A percentile compares a stretch with the other conserved stretches of the same genome.
Evolutionary conservation across 2,113 vertebrate species (phyloP).

Genomic region (Corythornis cristatus): DNA sequence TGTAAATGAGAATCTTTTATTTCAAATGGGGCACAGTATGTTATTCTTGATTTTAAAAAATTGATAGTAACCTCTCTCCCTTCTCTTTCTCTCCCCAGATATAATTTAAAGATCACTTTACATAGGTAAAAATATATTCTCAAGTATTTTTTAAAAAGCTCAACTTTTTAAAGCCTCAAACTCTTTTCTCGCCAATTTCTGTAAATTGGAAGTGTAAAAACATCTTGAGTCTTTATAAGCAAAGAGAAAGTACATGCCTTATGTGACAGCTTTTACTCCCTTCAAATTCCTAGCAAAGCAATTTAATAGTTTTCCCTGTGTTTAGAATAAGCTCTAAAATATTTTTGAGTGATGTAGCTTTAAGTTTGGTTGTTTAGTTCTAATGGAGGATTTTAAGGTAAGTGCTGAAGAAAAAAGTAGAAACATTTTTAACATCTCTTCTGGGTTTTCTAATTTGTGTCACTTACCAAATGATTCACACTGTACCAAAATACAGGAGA

Average conservation of each 20-base stretch:
- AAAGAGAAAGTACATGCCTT: not conserved
- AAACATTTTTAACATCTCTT: conserved; percentile 35
- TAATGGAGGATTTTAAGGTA: not conserved
- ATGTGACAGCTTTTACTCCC: not conserved
- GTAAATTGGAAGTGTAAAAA: not conserved
- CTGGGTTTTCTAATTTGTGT: conserved; percentile 34
- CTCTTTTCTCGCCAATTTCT: not conserved
- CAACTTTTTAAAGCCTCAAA: not conserved
- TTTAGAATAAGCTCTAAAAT: not conserved
- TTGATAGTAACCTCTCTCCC: not conserved
- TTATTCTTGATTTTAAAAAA: conserved; percentile 2
- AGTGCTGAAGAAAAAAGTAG: not conserved
- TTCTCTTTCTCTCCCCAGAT: not conserved
- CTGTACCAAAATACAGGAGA: conserved; percentile 57
- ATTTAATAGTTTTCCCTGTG: not conserved
- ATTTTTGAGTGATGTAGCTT: not conserved
- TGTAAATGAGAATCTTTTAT: conserved; percentile 31
- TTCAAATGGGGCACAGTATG: conserved; percentile 4
- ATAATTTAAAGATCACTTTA: not conserved
- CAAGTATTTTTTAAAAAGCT: not conserved
- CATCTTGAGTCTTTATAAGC: not conserved
- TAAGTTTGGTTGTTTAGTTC: not conserved
- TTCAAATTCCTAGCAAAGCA: not conserved
- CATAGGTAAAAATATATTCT: not conserved
- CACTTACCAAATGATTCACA: conserved; percentile 40